Evolutionary conservation across 2,888 invertebrate genomes (phyloP).

Genomic region (Drosophila nr. perissopoda): DNA sequence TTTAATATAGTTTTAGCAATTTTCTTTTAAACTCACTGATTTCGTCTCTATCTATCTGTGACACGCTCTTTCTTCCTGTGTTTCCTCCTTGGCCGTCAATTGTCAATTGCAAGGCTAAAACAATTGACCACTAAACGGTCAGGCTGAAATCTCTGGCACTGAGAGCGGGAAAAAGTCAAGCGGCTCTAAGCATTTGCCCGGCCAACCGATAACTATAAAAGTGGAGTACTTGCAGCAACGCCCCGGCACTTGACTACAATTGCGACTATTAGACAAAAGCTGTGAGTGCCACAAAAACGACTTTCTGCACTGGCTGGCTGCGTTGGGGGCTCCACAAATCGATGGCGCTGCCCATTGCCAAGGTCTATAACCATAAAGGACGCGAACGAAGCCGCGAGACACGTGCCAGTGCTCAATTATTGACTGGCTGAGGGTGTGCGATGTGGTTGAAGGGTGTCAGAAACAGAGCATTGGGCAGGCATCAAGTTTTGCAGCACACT

Average conservation of each 20-base stretch:
- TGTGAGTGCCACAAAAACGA: constrained; percentile 31
- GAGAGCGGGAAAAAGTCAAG: constrained; percentile 12
- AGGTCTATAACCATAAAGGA: constrained; percentile 56
- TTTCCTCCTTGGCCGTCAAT: constrained; percentile 7
- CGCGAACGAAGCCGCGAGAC: constrained; percentile 61
- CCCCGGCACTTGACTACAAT: constrained; percentile 62
- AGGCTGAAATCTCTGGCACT: constrained; percentile 27
- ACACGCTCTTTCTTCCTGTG: background rate
- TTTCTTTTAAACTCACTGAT: background rate
- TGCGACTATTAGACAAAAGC: constrained; percentile 61
- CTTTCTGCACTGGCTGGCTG: constrained; percentile 14
- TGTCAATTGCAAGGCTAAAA: constrained; percentile 40
- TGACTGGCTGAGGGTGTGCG: constrained; percentile 7
- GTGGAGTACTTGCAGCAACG: constrained; percentile 45
- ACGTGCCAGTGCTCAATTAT: constrained; percentile 54
- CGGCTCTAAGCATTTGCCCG: constrained; percentile 14
- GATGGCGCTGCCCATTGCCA: constrained; percentile 28
- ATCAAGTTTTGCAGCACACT: constrained; percentile 46
- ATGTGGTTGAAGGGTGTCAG: background rate
- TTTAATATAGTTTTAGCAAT: background rate
- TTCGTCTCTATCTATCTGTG: background rate
- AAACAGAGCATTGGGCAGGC: background rate
- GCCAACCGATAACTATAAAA: constrained; percentile 49
- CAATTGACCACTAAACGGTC: constrained; percentile 56
- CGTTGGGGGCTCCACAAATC: constrained; percentile 1